A percentile compares a stretch with the other conserved stretches of the same genome.
phyloP scores from a whole-genome alignment of 2,797 vertebrate genomes.

The Sebastes diploproa region DNA sequence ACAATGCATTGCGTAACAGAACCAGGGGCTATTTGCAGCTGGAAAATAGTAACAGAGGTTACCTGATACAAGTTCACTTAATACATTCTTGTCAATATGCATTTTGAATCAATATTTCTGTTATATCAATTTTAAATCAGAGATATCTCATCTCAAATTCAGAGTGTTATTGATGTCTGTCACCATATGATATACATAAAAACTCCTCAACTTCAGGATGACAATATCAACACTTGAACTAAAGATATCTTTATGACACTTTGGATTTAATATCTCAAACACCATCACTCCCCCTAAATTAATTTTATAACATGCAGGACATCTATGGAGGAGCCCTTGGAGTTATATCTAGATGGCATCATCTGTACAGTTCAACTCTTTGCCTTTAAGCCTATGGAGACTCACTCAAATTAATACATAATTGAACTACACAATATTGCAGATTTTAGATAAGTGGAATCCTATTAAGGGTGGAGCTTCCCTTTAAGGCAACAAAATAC shows the following conservation, averaged over 20 bases:
- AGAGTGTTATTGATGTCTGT: background rate
- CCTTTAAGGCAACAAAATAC: background rate
- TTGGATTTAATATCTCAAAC: background rate
- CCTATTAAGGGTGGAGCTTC: background rate
- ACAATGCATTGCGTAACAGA: background rate
- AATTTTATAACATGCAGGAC: background rate
- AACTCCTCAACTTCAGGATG: background rate
- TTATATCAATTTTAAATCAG: background rate
- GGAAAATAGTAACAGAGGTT: background rate
- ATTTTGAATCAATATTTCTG: background rate
- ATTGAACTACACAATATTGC: background rate
- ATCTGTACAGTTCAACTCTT: background rate
- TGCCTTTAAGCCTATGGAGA: background rate
- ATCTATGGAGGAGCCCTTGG: background rate
- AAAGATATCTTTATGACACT: background rate
- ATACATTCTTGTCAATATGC: background rate
- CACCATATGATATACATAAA: background rate
- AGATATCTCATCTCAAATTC: background rate
- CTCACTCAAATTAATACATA: background rate
- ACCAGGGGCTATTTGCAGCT: background rate
- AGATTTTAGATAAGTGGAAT: background rate
- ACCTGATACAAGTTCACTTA: background rate
- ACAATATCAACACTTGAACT: background rate
- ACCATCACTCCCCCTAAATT: background rate
- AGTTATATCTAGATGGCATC: background rate